A percentile compares a stretch with the other conserved stretches of the same genome.
Evolutionary conservation across 2,888 invertebrate species (phyloP).

Genomic region (Tipula confusa): DNA sequence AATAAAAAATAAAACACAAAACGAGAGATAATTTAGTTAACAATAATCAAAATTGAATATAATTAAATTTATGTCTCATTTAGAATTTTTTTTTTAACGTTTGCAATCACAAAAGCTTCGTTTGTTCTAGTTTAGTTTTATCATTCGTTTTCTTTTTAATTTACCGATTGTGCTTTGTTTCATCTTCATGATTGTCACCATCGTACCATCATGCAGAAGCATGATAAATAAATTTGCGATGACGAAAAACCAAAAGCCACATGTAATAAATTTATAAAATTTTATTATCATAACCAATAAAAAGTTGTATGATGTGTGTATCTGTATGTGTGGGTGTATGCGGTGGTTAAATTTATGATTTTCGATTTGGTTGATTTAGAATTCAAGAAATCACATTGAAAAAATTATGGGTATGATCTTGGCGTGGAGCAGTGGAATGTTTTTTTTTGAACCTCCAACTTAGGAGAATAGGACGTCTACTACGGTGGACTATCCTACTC

Average conservation of each 20-base stretch:
- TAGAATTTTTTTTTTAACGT: neutral
- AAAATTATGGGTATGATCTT: too few relatives aligned
- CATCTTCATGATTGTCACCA: neutral
- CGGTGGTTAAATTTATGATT: too few relatives aligned
- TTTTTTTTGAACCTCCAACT: too few relatives aligned
- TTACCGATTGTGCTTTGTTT: neutral
- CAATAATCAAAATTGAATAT: neutral
- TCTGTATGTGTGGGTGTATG: neutral
- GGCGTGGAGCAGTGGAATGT: too few relatives aligned
- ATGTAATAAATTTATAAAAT: neutral
- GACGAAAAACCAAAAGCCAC: neutral
- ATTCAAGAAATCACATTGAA: too few relatives aligned
- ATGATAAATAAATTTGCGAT: neutral
- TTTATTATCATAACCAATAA: neutral
- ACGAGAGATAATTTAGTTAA: neutral
- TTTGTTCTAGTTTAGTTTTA: neutral
- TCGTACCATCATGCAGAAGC: neutral
- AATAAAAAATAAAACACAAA: neutral
- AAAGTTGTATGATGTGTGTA: neutral
- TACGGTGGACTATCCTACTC: too few relatives aligned
- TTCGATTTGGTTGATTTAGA: too few relatives aligned
- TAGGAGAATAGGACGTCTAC: too few relatives aligned
- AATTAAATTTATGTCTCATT: neutral
- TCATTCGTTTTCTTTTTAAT: neutral
- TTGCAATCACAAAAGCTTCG: neutral